Percentiles rank a stretch among this genome's conserved stretches.
These are phyloP conservation scores for Drosophila neonasuta DNA, from an alignment of 2,888 invertebrate species.

Conservation along the genomic window DNA sequence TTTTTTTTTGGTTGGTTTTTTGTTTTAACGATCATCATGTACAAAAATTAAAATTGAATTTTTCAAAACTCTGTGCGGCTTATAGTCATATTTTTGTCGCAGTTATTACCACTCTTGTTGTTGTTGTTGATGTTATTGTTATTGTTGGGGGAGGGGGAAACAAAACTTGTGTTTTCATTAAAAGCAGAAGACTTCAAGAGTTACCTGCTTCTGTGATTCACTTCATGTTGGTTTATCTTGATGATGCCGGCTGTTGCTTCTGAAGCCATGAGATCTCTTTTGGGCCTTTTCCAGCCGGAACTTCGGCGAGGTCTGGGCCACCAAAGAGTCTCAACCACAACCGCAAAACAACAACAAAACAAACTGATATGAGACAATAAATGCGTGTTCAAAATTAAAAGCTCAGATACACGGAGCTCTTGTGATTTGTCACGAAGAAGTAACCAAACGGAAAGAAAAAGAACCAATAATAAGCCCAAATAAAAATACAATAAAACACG, in stretches of 20 bases:
- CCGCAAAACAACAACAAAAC: not conserved
- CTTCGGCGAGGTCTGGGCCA: slow-evolving; percentile 50
- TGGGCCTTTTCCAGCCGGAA: slow-evolving; percentile 58
- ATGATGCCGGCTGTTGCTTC: slow-evolving; percentile 29
- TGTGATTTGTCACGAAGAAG: slow-evolving; percentile 60
- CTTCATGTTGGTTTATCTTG: slow-evolving; percentile 56
- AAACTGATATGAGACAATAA: slow-evolving; percentile 41
- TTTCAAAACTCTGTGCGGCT: slow-evolving; percentile 21
- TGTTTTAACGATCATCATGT: slow-evolving; percentile 14
- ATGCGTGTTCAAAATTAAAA: slow-evolving; percentile 56
- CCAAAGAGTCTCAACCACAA: slow-evolving; percentile 28
- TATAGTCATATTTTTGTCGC: slow-evolving; percentile 48
- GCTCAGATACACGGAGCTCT: slow-evolving; percentile 23
- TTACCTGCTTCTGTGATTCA: slow-evolving; percentile 58
- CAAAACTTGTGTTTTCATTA: slow-evolving; percentile 31
- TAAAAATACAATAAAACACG: slow-evolving; percentile 43
- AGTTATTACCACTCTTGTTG: slow-evolving; percentile 19
- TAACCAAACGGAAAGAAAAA: slow-evolving; percentile 39
- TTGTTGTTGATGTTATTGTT: slow-evolving; percentile 13
- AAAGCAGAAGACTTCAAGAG: slow-evolving; percentile 32
- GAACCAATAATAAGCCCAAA: slow-evolving; percentile 38
- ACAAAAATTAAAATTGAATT: slow-evolving; percentile 40
- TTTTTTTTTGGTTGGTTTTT: slow-evolving; percentile 5
- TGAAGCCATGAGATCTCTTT: slow-evolving; percentile 49
- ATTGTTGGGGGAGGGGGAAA: slow-evolving; percentile 10